These are phyloP conservation scores for Colius striatus DNA, from an alignment of 2,113 vertebrate species.

Conservation along the genomic window DNA sequence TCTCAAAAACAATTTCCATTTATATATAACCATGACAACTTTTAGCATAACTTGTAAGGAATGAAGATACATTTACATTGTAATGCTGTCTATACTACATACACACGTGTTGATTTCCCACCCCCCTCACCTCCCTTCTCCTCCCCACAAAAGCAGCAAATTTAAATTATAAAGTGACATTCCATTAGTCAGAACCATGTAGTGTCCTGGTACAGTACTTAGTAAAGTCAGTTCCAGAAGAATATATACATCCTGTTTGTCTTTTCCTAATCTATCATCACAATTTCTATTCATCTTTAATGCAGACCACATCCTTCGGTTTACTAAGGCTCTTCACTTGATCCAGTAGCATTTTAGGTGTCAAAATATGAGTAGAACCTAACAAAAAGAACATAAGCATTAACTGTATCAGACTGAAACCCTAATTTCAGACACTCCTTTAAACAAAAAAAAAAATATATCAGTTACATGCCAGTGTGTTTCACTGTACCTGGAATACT, in stretches of 20 bases:
- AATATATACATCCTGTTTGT: conserved; percentile 61
- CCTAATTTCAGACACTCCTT: not conserved
- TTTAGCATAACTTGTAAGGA: conserved; percentile 10
- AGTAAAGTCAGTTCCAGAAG: conserved; percentile 26
- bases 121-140: not conserved
- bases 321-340: conserved; percentile 92
- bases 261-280: conserved; percentile 6
- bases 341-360: conserved; percentile 88
- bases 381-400: conserved; percentile 9
- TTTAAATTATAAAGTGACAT: conserved; percentile 51
- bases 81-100: not conserved
- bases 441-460: not conserved
- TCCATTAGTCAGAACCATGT: not conserved
- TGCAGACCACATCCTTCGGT: conserved; percentile 81
- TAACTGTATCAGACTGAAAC: not conserved
- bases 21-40: not conserved
- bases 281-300: conserved; percentile 80
- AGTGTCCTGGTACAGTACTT: conserved; percentile 1
- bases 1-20: conserved; percentile 26
- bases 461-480: not conserved
- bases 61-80: conserved; percentile 30
- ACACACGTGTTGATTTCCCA: not conserved
- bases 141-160: conserved; percentile 31
- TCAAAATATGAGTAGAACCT: conserved; percentile 96
- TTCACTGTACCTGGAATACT: not conserved